Conservation (phyloP, 1,140 invertebrate species). For the Zelostemma sp. region DNA sequence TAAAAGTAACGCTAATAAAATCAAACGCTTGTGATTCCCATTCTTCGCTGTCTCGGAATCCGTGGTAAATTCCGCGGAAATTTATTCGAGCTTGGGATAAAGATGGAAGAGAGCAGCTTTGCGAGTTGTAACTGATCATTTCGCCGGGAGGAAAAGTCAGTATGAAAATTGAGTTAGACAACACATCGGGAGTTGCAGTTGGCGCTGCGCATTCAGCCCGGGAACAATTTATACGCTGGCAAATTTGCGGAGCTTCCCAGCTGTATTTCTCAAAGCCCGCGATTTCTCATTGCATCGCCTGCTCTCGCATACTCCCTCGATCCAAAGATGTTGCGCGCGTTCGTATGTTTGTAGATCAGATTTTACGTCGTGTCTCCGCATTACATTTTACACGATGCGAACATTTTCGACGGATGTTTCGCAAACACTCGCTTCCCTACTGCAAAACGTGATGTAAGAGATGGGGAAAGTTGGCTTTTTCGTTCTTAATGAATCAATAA, state of each 20-base stretch:
- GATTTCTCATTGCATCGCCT: slow-evolving; percentile 15
- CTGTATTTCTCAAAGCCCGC: slow-evolving; percentile 13
- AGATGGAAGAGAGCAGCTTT: too few relatives aligned
- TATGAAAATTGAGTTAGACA: background rate
- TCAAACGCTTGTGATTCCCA: too few relatives aligned
- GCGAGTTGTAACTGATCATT: background rate
- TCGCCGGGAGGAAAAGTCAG: slow-evolving; percentile 1
- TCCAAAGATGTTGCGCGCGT: background rate
- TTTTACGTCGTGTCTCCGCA: background rate
- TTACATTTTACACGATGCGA: too few relatives aligned
- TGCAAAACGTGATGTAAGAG: too few relatives aligned
- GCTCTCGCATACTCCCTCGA: background rate
- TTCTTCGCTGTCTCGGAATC: too few relatives aligned
- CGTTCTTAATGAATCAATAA: too few relatives aligned
- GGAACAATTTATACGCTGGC: slow-evolving; percentile 22
- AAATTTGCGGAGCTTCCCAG: slow-evolving; percentile 22
- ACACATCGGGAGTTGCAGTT: slow-evolving; percentile 17
- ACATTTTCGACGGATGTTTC: too few relatives aligned
- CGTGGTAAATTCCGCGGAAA: too few relatives aligned
- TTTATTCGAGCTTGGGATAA: too few relatives aligned
- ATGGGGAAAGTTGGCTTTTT: too few relatives aligned
- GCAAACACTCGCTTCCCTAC: too few relatives aligned
- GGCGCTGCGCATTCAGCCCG: slow-evolving; percentile 4
- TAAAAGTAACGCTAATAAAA: too few relatives aligned
- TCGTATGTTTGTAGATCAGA: background rate